These are phyloP conservation scores for Drosophila pullipes DNA, from an alignment of 2,888 invertebrate genomes.

Conservation along the genomic window DNA sequence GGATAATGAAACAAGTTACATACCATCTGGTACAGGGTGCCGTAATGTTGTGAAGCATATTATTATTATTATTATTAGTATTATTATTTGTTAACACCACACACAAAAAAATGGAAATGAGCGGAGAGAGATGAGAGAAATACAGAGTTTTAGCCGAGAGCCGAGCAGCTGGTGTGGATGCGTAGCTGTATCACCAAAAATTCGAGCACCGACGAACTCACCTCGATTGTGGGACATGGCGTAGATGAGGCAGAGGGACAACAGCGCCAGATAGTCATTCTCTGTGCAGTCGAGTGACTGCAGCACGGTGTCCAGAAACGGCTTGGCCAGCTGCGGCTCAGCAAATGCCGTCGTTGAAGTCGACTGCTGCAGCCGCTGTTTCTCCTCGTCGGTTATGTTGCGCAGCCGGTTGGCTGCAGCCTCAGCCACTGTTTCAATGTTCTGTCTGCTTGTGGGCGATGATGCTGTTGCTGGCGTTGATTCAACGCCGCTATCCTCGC, in stretches of 20 bases:
- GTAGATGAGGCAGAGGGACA: constrained; percentile 95
- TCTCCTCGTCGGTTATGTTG: constrained; percentile 97
- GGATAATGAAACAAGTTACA: constrained; percentile 66
- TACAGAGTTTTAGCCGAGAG: constrained; percentile 36
- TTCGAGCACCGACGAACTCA: constrained; percentile 84
- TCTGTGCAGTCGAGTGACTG: constrained; percentile 94
- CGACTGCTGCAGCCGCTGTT: constrained; percentile 87
- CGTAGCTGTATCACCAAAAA: constrained; percentile 17
- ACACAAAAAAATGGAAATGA: constrained; percentile 63
- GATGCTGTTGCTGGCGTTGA: constrained; percentile 57
- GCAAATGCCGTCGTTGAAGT: constrained; percentile 61
- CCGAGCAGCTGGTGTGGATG: constrained; percentile 10
- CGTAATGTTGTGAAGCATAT: constrained; percentile 43
- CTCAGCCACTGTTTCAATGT: constrained; percentile 37
- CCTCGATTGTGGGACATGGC: constrained; percentile 97
- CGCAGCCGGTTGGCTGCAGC: constrained; percentile 81
- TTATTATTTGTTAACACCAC: constrained; percentile 39
- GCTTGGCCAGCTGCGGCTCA: constrained; percentile 70
- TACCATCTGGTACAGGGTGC: constrained; percentile 77
- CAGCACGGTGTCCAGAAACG: constrained; percentile 95
- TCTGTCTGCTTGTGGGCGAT: constrained; percentile 38
- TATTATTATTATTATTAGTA: not conserved
- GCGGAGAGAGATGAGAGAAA: constrained; percentile 31
- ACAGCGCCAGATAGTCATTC: constrained; percentile 97
- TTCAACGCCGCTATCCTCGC: constrained; percentile 71